Conservation (phyloP, 1,140 invertebrate species). For the Rhyzopertha dominica region DNA sequence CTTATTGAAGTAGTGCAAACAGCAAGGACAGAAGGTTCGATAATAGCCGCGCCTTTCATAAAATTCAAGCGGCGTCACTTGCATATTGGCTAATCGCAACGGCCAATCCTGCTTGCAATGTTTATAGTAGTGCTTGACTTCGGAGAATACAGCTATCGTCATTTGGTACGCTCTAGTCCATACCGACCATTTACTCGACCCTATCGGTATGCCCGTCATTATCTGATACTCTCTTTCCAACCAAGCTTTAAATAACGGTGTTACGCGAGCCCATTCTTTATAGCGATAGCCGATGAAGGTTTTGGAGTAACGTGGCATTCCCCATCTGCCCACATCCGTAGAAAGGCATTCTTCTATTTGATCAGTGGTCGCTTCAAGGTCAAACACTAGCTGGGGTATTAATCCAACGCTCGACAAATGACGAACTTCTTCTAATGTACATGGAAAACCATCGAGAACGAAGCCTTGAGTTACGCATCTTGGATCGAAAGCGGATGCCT, state of each 20-base stretch:
- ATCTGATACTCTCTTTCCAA: constrained; percentile 51
- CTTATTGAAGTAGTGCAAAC: constrained; percentile 44
- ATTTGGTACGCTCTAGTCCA: constrained; percentile 43
- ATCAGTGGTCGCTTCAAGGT: constrained; percentile 44
- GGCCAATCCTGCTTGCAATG: constrained; percentile 31
- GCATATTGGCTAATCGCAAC: constrained; percentile 35
- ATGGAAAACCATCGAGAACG: constrained; percentile 55
- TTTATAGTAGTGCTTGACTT: constrained; percentile 35
- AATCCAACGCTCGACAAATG: constrained; percentile 47
- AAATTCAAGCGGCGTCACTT: constrained; percentile 50
- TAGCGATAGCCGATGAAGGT: constrained; percentile 46
- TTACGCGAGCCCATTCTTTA: constrained; percentile 42
- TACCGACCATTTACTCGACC: constrained; percentile 48
- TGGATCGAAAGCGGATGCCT: constrained; percentile 47
- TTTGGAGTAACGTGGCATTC: constrained; percentile 42
- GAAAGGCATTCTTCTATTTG: constrained; percentile 44
- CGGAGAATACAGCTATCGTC: constrained; percentile 34
- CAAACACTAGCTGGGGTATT: constrained; percentile 51
- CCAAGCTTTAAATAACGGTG: constrained; percentile 45
- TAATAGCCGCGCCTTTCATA: constrained; percentile 46
- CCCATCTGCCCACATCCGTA: constrained; percentile 30
- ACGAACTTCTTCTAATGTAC: constrained; percentile 45
- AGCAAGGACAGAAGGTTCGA: constrained; percentile 52
- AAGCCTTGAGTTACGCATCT: constrained; percentile 48
- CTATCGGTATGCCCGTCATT: constrained; percentile 37